These are phyloP conservation scores for Cyclina sinensis DNA, from an alignment of 1,140 invertebrate genomes.

Conservation along the genomic window DNA sequence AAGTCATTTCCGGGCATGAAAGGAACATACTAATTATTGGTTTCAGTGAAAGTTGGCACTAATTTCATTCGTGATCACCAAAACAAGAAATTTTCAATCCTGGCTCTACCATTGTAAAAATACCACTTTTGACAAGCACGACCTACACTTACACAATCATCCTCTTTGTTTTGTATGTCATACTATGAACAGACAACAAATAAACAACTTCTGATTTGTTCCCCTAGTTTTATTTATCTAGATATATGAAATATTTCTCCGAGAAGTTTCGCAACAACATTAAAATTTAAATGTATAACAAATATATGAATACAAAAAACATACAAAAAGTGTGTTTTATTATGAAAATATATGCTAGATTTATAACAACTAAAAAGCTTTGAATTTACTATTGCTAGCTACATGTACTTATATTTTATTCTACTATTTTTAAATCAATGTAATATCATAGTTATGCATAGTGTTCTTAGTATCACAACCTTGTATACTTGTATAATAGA, in stretches of 20 bases:
- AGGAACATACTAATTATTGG: too few species aligned
- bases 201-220: background rate
- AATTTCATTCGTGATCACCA: too few species aligned
- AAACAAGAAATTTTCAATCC: too few species aligned
- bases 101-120: too few species aligned
- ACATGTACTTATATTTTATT: background rate
- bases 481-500: too few species aligned
- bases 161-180: too few species aligned
- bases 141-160: too few species aligned
- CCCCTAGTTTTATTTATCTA: constrained; percentile 34
- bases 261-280: constrained; percentile 14
- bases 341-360: constrained; percentile 15
- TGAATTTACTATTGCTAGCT: background rate
- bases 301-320: constrained; percentile 31
- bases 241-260: constrained; percentile 18
- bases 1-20: too few species aligned
- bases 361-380: constrained; percentile 31
- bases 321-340: constrained; percentile 15
- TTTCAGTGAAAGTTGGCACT: too few species aligned
- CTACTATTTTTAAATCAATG: background rate
- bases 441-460: constrained; percentile 22
- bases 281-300: constrained; percentile 45
- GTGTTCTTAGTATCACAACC: background rate
- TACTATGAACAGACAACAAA: background rate
- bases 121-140: too few species aligned